Percentiles rank a stretch among this genome's conserved stretches.
These are phyloP conservation scores for Myotis daubentonii DNA, from an alignment of 2,797 vertebrate species.

Conservation along the genomic window DNA sequence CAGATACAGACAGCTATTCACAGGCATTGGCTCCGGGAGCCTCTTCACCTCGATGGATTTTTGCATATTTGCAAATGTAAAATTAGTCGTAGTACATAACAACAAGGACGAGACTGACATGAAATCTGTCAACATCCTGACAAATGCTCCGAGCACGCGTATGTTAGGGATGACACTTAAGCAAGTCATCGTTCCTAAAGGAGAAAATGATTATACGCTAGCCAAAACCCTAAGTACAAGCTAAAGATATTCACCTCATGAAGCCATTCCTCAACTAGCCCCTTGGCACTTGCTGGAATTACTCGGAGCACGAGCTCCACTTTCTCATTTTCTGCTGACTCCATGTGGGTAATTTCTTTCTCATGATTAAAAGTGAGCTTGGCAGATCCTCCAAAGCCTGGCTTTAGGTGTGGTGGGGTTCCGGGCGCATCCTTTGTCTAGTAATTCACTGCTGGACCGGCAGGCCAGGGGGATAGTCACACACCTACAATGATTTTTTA, in stretches of 20 bases:
- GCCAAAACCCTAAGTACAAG: constrained; percentile 85
- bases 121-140: constrained; percentile 76
- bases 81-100: constrained; percentile 79
- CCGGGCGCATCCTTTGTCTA: constrained; percentile 84
- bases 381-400: constrained; percentile 87
- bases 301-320: constrained; percentile 85
- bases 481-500: constrained; percentile 74
- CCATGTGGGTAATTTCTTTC: constrained; percentile 87
- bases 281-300: constrained; percentile 87
- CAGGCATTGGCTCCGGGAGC: constrained; percentile 48
- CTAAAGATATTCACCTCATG: constrained; percentile 89
- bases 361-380: constrained; percentile 87
- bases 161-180: constrained; percentile 75
- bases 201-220: constrained; percentile 84
- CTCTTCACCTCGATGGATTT: constrained; percentile 68
- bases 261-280: constrained; percentile 89
- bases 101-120: constrained; percentile 73
- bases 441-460: constrained; percentile 71
- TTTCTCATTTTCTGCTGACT: constrained; percentile 89
- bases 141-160: constrained; percentile 76
- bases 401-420: constrained; percentile 82
- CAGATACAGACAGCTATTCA: constrained; percentile 65
- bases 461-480: constrained; percentile 53
- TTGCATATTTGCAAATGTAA: constrained; percentile 71
- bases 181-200: constrained; percentile 82